Evolutionary conservation across 92 coral and sea anemone genomes (phyloP).

Genomic region (Umimayanthus chanpuru): DNA sequence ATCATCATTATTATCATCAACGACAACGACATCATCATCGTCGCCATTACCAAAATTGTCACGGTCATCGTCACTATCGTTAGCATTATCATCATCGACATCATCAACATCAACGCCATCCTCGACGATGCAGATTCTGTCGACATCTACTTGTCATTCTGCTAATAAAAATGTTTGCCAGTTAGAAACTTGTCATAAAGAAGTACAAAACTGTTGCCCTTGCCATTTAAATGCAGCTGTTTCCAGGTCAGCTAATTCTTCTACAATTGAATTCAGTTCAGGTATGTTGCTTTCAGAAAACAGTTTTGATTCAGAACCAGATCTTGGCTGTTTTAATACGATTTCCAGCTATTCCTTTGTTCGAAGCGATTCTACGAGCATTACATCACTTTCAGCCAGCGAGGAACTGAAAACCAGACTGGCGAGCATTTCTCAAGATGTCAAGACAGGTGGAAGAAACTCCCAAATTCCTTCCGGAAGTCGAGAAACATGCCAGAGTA

Average conservation of each 20-base stretch:
- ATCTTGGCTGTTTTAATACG: not conserved
- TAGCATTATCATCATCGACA: not conserved
- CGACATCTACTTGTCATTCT: not conserved
- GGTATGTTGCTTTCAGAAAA: not conserved
- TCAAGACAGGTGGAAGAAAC: not conserved
- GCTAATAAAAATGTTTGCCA: not conserved
- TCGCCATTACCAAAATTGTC: not conserved
- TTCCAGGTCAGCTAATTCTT: not conserved
- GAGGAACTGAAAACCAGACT: not conserved
- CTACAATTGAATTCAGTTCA: not conserved
- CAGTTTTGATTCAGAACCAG: not conserved
- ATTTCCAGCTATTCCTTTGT: not conserved
- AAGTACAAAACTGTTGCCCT: not conserved
- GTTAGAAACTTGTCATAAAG: not conserved
- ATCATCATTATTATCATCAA: no score
- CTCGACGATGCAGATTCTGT: not conserved
- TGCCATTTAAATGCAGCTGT: not conserved
- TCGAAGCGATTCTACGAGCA: not conserved
- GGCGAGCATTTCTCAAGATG: not conserved
- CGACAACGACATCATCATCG: not conserved
- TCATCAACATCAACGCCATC: not conserved
- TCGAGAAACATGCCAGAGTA: not conserved
- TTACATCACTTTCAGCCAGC: not conserved
- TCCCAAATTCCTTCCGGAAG: not conserved
- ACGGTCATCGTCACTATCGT: not conserved